Conservation (phyloP, 2,888 invertebrate genomes). For the Dryobotodes eremita region DNA sequence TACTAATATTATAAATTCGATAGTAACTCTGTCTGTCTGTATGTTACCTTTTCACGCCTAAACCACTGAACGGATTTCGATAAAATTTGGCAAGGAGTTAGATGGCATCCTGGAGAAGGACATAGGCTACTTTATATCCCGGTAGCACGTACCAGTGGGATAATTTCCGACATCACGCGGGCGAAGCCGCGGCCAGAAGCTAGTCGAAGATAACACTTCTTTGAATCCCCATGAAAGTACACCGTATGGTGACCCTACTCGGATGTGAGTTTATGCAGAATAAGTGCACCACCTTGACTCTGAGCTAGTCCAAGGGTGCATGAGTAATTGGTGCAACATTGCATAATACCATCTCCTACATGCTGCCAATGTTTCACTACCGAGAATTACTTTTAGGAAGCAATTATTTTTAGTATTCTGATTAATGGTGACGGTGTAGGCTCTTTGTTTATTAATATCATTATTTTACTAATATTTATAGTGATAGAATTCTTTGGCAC, state of each 20-base stretch:
- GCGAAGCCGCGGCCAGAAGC: too few species aligned
- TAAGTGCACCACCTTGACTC: constrained; percentile 64
- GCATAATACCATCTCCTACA: constrained; percentile 45
- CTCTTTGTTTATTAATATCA: constrained; percentile 4
- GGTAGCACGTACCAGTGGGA: too few species aligned
- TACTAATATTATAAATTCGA: too few species aligned
- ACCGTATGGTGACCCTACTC: constrained; percentile 38
- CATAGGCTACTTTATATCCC: too few species aligned
- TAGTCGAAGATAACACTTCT: background rate
- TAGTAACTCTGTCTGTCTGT: too few species aligned
- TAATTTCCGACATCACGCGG: too few species aligned
- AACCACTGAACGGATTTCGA: too few species aligned
- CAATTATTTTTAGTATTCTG: constrained; percentile 45
- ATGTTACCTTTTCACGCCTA: too few species aligned
- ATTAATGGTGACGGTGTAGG: constrained; percentile 33
- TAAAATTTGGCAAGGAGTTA: too few species aligned
- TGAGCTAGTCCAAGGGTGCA: constrained; percentile 54
- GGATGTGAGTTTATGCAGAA: constrained; percentile 49
- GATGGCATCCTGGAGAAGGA: too few species aligned
- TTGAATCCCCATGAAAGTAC: background rate
- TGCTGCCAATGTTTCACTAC: constrained; percentile 44
- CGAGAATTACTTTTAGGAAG: constrained; percentile 55
- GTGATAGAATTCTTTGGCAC: constrained; percentile 33
- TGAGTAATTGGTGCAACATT: constrained; percentile 63
- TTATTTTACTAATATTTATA: constrained; percentile 21